Evolutionary conservation across 2,797 vertebrate species (phyloP), one percentile per base, ranked within the genome.

Genomic region (Erpetoichthys calabaricus): DNA sequence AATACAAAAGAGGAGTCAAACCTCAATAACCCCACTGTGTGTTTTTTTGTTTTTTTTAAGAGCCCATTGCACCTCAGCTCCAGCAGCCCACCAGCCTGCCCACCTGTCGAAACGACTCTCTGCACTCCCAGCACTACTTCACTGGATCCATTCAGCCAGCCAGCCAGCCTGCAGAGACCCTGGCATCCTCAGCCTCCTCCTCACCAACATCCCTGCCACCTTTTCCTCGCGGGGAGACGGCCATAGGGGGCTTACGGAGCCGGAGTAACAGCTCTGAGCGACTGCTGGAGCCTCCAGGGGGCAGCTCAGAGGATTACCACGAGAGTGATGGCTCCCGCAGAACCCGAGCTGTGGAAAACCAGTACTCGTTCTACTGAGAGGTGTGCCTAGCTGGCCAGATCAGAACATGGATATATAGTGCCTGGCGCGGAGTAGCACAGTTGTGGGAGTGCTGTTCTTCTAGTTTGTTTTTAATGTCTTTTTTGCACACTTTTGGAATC

Each of bases 341-440:
- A 66, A 80, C 91, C 63, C 80, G 95, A 55, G 95, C 95, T 0
- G 91, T 98, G 47, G 94, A 98, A 74, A 98, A 98, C 79, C 95
- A 98, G 53, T 98, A 98, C 71, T 95, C 95, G 63, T 98, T 97
- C 83, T 97, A 97, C 77, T 98, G 78, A 89, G n/a, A 9, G 57
- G 61, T 46, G 54, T n/a, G 49, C 52, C 25, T 25, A 25, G 25
- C 2, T 41, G 45, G 8, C 41, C 7, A n/a, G n/a, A 55, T n/a
- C 4, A 8, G 6, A 45, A 42, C 4, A 47, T 7, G 10, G 45
- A 56, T 7, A 6, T 8, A 7, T 6, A 7, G 9, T 25, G 5
- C 45, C 10, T n/a, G 6, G 5, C 3, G 2, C 25, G 25, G 25
- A 25, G 25, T 25, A 25, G 25, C 25, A 25, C 25, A 25, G 25